A percentile compares a stretch with the other conserved stretches of the same genome.
Evolutionary conservation across 1,140 invertebrate genomes (phyloP).

Genomic region (Hypsibius dujardini): DNA sequence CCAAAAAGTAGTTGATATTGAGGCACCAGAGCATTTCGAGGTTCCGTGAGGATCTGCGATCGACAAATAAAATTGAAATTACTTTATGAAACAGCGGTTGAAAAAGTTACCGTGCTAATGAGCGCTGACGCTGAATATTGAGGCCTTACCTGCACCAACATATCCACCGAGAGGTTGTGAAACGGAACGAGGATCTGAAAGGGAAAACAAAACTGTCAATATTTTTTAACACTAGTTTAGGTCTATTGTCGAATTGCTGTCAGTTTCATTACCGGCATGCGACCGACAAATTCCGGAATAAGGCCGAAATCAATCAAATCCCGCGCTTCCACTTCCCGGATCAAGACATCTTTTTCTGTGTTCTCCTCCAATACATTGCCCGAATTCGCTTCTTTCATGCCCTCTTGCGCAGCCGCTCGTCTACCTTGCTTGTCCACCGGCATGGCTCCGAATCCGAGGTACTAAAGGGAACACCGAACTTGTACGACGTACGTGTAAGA

Average conservation of each 20-base stretch:
- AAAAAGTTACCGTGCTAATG: no score
- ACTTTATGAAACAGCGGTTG: constrained; percentile 81
- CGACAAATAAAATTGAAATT: constrained; percentile 73
- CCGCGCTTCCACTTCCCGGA: constrained; percentile 75
- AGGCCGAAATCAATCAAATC: constrained; percentile 96
- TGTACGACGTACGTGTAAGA: constrained; percentile 15
- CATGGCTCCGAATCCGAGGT: constrained; percentile 76
- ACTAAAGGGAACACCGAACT: constrained; percentile 36
- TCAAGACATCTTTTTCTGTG: constrained; percentile 57
- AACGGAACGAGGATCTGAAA: constrained; percentile 73
- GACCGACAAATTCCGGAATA: constrained; percentile 91
- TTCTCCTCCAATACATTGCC: constrained; percentile 44
- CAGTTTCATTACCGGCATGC: constrained; percentile 95
- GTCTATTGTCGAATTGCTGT: no score
- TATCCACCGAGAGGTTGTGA: no score
- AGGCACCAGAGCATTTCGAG: constrained; percentile 78
- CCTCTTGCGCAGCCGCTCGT: constrained; percentile 48
- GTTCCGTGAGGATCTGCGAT: constrained; percentile 86
- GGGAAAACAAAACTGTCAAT: no score
- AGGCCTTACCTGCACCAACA: no score
- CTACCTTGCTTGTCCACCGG: constrained; percentile 44
- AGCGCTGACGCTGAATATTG: no score
- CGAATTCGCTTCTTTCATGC: constrained; percentile 9
- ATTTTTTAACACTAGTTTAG: no score
- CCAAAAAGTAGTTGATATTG: constrained; percentile 60